phyloP scores from a whole-genome alignment of 2,797 vertebrate genomes.

The Pangasius macronema region DNA sequence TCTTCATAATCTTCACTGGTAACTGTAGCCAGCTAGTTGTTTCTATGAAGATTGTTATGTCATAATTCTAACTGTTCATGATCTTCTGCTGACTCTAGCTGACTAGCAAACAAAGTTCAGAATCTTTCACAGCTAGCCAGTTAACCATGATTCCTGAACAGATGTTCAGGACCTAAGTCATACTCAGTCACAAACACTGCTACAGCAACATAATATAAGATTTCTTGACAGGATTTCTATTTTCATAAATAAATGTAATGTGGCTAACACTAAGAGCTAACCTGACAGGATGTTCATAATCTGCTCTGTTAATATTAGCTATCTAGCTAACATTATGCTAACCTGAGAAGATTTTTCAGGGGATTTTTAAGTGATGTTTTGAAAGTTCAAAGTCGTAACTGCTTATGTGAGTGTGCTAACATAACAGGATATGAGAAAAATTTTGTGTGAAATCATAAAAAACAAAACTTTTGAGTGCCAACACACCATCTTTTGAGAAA shows the following conservation, averaged over 20 bases:
- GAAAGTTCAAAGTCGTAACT: neutral
- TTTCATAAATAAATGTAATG: neutral
- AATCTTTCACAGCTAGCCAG: neutral
- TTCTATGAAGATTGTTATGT: neutral
- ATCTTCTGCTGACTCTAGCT: neutral
- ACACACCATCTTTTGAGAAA: neutral
- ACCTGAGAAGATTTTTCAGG: neutral
- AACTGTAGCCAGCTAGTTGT: neutral
- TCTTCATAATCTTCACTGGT: neutral
- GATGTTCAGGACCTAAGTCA: neutral
- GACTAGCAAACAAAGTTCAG: neutral
- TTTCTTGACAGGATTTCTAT: neutral
- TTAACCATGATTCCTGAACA: neutral
- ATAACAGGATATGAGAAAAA: neutral
- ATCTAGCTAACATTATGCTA: neutral
- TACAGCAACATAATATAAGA: neutral
- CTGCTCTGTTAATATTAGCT: neutral
- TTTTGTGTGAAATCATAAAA: neutral
- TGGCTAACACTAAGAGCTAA: neutral
- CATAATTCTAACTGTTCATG: neutral
- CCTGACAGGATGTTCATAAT: neutral
- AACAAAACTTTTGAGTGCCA: neutral
- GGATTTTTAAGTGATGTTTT: neutral
- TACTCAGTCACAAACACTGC: neutral
- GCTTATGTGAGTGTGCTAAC: neutral